These are phyloP conservation scores for Drosophila erecta DNA, from an alignment of 1,140 invertebrate species.

Conservation along the genomic window DNA sequence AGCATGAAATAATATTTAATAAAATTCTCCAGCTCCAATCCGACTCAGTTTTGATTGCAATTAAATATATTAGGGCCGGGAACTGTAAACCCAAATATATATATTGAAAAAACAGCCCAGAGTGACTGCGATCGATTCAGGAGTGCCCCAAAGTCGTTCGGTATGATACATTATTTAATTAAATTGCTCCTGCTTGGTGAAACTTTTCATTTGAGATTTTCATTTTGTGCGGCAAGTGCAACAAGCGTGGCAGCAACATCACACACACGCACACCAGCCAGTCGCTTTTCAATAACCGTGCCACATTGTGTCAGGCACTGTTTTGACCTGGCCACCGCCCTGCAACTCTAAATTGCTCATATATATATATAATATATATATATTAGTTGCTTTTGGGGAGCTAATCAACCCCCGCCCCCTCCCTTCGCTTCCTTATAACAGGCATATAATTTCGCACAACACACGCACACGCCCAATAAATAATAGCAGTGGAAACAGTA, in stretches of 20 bases:
- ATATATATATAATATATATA: conserved; percentile 18
- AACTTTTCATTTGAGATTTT: conserved; percentile 24
- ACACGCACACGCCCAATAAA: conserved; percentile 76
- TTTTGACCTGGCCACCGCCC: conserved; percentile 18
- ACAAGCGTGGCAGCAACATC: neutral
- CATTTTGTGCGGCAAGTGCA: conserved; percentile 4
- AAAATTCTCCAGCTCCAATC: too few relatives aligned
- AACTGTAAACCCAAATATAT: too few relatives aligned
- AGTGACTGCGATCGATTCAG: conserved; percentile 1
- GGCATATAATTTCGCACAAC: conserved; percentile 64
- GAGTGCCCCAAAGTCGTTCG: conserved; percentile 2
- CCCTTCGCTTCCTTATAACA: conserved; percentile 4
- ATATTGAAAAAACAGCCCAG: neutral
- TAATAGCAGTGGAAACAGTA: conserved; percentile 44
- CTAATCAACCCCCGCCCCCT: conserved; percentile 38
- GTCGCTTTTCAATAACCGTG: conserved; percentile 73
- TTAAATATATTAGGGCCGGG: too few relatives aligned
- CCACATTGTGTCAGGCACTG: conserved; percentile 73
- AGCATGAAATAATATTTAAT: too few relatives aligned
- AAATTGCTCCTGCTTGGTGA: conserved; percentile 5
- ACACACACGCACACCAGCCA: conserved; percentile 18
- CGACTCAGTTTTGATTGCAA: too few relatives aligned
- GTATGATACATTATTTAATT: conserved; percentile 31
- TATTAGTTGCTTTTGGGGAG: conserved; percentile 69
- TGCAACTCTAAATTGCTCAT: conserved; percentile 52